Evolutionary conservation across 2,113 vertebrate genomes (phyloP), one percentile per base, ranked within the genome.

Genomic region (Charadrius vociferus): DNA sequence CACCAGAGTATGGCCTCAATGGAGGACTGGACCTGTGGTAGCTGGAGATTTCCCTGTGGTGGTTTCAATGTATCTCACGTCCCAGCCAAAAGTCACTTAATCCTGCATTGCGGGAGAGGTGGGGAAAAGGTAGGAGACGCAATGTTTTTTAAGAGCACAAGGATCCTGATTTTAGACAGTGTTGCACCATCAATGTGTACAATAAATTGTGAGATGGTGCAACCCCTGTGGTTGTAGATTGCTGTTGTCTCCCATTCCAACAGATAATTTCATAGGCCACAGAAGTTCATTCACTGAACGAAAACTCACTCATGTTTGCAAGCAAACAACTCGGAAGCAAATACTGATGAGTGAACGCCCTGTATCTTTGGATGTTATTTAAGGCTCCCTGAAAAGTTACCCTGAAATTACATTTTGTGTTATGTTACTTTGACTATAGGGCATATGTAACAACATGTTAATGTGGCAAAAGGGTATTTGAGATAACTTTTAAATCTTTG

Each of bases 161-260:
- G 26, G 10, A 52, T 78, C 12, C 34, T 52, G 21, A 7, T 23
- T 23, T 37, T 50, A 65, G 29, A 4, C 22, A 14, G 24, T 14
- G 29, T 39, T 86, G 53, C 23, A 21, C 49, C 30, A 18, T 63
- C 36, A 14, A 0, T 0, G 5, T 21, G 27, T 52, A 63, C 23
- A 53, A 7, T 58, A 27, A 29, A 6, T 34, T 17, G 15, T 20
- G 74, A 67, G 56, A 6, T 34, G 47, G 14, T 62, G 59, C 36
- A 53, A 21, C 0, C 0, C 36, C 13, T 11, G 10, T 7, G 18
- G 0, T 0, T 6, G 37, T 8, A 29, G 37, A 4, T 30, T 18
- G 82, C 17, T 10, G 1, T 58, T 13, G 10, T 14, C 19, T 82
- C 71, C n/a, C 15, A 2, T 41, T 49, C 43, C 32, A 34, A 7